These are phyloP conservation scores for Beris morrisii DNA, from an alignment of 2,888 invertebrate species.

Conservation along the genomic window DNA sequence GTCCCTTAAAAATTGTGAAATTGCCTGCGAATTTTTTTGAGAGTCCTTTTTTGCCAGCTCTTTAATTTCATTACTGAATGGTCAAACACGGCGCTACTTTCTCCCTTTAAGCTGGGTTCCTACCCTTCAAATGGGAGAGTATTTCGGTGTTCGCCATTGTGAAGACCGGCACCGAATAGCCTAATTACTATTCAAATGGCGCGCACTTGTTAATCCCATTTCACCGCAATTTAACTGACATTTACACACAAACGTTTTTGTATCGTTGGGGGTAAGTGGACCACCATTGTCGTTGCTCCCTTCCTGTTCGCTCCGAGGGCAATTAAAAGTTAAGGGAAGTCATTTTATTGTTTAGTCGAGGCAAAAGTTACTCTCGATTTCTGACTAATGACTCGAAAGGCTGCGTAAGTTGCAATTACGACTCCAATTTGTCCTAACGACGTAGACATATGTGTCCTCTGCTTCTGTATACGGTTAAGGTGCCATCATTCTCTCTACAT, in stretches of 20 bases:
- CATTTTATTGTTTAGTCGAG: conserved; percentile 29
- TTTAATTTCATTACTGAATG: conserved; percentile 5
- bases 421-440: conserved; percentile 37
- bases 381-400: conserved; percentile 36
- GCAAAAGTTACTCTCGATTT: conserved; percentile 23
- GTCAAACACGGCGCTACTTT: not conserved
- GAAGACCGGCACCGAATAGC: conserved; percentile 2
- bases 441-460: conserved; percentile 34
- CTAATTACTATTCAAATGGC: conserved; percentile 40
- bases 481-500: not conserved
- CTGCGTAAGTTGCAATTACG: conserved; percentile 38
- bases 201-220: conserved; percentile 36
- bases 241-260: conserved; percentile 28
- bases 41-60: conserved; percentile 2
- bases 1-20: not conserved
- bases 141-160: not conserved
- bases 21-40: not conserved
- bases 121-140: not conserved
- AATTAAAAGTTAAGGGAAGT: conserved; percentile 34
- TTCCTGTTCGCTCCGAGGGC: conserved; percentile 9
- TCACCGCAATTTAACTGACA: conserved; percentile 38
- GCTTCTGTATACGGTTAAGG: conserved; percentile 16
- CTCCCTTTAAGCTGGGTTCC: not conserved
- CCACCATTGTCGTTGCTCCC: not conserved
- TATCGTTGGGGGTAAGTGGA: not conserved